Conservation (phyloP, 2,888 invertebrate species). For the Ecliptopera silaceata region DNA sequence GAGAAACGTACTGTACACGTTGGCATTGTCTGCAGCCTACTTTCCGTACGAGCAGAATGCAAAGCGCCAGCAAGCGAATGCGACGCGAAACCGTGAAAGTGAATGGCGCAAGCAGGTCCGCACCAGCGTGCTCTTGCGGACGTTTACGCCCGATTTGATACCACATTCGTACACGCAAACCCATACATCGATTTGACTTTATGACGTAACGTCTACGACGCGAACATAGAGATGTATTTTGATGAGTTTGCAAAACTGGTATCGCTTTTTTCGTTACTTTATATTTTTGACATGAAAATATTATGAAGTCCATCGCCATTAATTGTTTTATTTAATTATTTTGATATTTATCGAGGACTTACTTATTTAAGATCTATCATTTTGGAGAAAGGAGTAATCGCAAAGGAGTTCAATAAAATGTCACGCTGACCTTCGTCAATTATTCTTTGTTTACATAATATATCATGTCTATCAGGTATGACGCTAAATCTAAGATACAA, state of each 20-base stretch:
- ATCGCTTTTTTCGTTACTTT: slow-evolving; percentile 10
- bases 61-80: slow-evolving; percentile 48
- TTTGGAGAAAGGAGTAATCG: too few relatives aligned
- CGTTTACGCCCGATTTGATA: slow-evolving; percentile 70
- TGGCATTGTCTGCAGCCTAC: slow-evolving; percentile 77
- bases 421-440: too few relatives aligned
- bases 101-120: slow-evolving; percentile 70
- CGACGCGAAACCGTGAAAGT: slow-evolving; percentile 79
- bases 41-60: slow-evolving; percentile 64
- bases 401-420: too few relatives aligned
- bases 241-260: slow-evolving; percentile 41
- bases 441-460: too few relatives aligned
- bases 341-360: too few relatives aligned
- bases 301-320: background rate
- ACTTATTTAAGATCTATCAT: too few relatives aligned
- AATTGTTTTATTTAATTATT: too few relatives aligned
- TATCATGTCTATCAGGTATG: too few relatives aligned
- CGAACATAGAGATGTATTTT: slow-evolving; percentile 36
- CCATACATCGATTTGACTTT: slow-evolving; percentile 47
- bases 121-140: slow-evolving; percentile 55
- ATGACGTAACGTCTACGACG: slow-evolving; percentile 49
- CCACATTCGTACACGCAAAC: slow-evolving; percentile 65
- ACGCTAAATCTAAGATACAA: too few relatives aligned
- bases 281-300: too few relatives aligned
- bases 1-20: slow-evolving; percentile 67